These are phyloP conservation scores for Etia nguti DNA, from an alignment of 2,113 vertebrate genomes.

Conservation along the genomic window DNA sequence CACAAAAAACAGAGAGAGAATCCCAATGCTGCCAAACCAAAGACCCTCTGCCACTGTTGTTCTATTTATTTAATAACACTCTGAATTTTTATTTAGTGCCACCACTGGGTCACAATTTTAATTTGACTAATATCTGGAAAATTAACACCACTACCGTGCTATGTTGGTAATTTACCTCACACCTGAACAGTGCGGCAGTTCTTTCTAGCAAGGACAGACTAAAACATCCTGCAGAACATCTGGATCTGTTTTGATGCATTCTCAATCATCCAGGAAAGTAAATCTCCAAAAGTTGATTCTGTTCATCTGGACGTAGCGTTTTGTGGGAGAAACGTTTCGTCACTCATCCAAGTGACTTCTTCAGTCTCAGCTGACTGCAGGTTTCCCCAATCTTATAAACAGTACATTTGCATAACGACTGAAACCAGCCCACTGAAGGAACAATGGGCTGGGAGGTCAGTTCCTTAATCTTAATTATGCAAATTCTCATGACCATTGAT, in stretches of 20 bases:
- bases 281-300: too few species aligned
- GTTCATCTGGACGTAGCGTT: too few species aligned
- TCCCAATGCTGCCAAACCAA: not conserved
- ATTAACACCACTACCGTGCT: rapidly evolving
- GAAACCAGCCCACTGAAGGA: too few species aligned
- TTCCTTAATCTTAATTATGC: too few species aligned
- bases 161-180: not conserved
- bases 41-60: not conserved
- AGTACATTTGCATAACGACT: too few species aligned
- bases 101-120: not conserved
- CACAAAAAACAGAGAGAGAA: not conserved
- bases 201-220: not conserved
- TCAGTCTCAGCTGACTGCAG: too few species aligned
- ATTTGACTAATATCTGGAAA: not conserved
- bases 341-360: too few species aligned
- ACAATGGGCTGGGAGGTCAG: too few species aligned
- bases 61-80: not conserved
- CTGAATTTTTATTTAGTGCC: not conserved
- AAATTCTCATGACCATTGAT: too few species aligned
- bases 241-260: not conserved
- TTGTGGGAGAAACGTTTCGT: too few species aligned
- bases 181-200: not conserved
- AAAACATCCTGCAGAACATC: not conserved
- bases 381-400: too few species aligned
- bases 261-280: too few species aligned